Conservation (phyloP, 2,113 vertebrate species). For the Atherinomorus stipes region DNA sequence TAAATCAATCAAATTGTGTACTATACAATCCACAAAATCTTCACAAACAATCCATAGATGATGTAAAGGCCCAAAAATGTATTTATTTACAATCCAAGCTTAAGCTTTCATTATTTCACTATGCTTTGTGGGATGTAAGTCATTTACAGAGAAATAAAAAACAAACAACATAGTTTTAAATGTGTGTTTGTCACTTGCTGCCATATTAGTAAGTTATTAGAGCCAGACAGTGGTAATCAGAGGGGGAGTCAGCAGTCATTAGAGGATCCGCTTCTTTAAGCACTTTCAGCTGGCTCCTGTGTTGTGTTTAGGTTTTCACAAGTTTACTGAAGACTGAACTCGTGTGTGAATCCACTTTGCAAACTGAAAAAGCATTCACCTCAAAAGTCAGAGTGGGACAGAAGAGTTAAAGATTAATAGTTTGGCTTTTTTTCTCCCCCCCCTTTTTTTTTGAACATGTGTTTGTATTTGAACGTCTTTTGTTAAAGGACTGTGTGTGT, state of each 20-base stretch:
- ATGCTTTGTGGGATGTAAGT: not conserved
- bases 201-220: slow-evolving; percentile 21
- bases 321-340: slow-evolving; percentile 33
- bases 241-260: slow-evolving; percentile 28
- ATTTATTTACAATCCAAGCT: not conserved
- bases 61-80: not conserved
- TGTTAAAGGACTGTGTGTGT: slow-evolving; percentile 17
- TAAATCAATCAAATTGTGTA: not conserved
- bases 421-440: not conserved
- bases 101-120: not conserved
- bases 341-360: not conserved
- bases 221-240: slow-evolving; percentile 22
- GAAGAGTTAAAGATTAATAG: slow-evolving; percentile 4
- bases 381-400: slow-evolving; percentile 6
- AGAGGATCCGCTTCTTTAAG: slow-evolving; percentile 21
- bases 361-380: not conserved
- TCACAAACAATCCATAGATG: not conserved
- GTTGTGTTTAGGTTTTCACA: slow-evolving; percentile 6
- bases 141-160: not conserved
- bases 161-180: not conserved
- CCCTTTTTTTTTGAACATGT: not conserved
- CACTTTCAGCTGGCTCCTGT: slow-evolving; percentile 23
- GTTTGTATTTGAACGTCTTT: not conserved
- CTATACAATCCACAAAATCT: not conserved
- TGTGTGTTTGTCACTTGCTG: not conserved